Conservation (phyloP, 2,113 vertebrate species). For the crab-eating macaque (Macaca fascicularis) region DNA sequence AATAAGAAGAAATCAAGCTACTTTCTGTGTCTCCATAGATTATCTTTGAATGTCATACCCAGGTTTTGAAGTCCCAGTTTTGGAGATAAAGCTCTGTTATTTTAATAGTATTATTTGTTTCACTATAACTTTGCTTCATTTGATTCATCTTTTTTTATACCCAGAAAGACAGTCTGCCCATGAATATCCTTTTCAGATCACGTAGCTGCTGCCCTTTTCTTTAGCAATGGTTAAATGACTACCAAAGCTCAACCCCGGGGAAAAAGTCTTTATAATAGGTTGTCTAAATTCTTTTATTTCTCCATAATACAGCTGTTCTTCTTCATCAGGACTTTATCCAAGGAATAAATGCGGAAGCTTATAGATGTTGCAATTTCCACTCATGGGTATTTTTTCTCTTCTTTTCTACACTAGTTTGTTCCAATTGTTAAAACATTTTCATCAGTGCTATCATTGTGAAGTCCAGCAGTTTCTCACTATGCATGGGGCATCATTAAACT, state of each 20-base stretch:
- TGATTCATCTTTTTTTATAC: not conserved
- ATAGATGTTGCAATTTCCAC: not conserved
- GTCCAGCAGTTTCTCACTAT: not conserved
- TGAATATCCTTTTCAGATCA: not conserved
- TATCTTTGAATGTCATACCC: not conserved
- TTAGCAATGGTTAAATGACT: not conserved
- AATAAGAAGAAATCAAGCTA: not conserved
- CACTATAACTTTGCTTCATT: not conserved
- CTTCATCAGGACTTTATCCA: not conserved
- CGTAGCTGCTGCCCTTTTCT: not conserved
- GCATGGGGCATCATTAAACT: conserved; percentile 14
- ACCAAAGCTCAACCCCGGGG: not conserved
- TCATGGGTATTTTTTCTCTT: not conserved
- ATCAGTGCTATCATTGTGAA: not conserved
- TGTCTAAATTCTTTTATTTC: not conserved
- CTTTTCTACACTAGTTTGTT: not conserved
- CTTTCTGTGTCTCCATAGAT: not conserved
- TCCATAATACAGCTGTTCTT: not conserved
- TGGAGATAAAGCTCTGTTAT: not conserved
- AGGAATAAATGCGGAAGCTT: not conserved
- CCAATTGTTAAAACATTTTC: not conserved
- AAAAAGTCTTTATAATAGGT: not conserved
- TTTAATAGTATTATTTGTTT: not conserved
- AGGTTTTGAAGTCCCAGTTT: not conserved
- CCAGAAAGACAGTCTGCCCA: not conserved